phyloP scores from a whole-genome alignment of 2,797 vertebrate species.

The Anisognathus igniventris region DNA sequence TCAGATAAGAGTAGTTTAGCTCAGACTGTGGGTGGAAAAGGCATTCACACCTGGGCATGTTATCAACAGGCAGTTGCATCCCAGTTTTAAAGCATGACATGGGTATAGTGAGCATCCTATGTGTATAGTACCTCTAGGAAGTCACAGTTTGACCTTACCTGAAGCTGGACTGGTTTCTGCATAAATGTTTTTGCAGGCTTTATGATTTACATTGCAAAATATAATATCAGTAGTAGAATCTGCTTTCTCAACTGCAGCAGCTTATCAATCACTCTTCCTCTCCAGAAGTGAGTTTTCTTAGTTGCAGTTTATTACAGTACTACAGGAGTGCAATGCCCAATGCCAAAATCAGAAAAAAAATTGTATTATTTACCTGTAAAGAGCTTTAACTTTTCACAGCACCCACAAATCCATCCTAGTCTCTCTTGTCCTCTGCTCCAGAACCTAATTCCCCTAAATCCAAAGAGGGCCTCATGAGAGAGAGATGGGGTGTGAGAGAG shows the following conservation, averaged over 20 bases:
- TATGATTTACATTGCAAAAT: not conserved
- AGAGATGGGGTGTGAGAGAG: not conserved
- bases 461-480: not conserved
- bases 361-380: not conserved
- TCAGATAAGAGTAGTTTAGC: not conserved
- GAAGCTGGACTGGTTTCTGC: not conserved
- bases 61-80: not conserved
- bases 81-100: not conserved
- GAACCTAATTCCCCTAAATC: not conserved
- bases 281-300: not conserved
- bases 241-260: not conserved
- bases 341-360: not conserved
- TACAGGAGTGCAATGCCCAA: not conserved
- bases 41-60: not conserved
- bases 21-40: not conserved
- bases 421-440: not conserved
- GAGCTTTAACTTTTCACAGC: not conserved
- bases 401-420: not conserved
- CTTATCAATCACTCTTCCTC: not conserved
- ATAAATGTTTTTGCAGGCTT: not conserved
- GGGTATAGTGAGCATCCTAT: not conserved
- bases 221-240: not conserved
- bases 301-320: not conserved
- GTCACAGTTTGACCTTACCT: not conserved
- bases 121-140: not conserved